Base-by-base conservation (phyloP, 2,797 vertebrate genomes). In the Fringilla coelebs region DNA sequence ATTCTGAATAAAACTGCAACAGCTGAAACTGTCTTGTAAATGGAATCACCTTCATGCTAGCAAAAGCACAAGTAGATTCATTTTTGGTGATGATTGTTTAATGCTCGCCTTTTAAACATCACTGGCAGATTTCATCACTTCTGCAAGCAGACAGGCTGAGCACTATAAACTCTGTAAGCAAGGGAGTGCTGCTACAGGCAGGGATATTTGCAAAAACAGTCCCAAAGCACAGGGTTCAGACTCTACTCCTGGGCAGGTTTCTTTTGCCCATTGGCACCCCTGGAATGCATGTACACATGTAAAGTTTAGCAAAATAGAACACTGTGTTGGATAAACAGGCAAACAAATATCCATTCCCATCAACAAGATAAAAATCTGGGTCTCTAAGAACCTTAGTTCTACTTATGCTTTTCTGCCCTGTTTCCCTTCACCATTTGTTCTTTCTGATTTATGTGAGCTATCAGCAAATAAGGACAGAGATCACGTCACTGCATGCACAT, bases 201-300 rank as follows among this genome's bases (percentile, higher is more conserved):
- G 40, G 18, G 45, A 48, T 49, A 43, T 66, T 54, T 71, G 63
- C 51, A 77, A 89, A 90, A 48, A 9, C 61, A 26, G n/a, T 57
- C 52, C 80, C 58, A 51, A 62, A 38, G 24, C 0, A 0, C 36
- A 52, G 66, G 62, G 63, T 6, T 91, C 67, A 75, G 46, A 43
- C 49, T 62, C 40, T 11, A 1, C 41, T 68, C 32, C 2, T 15
- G 29, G 43, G 26, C 36, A 65, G 38, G 62, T 60, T 60, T 46
- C 68, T 54, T 2, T 7, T 31, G 46, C 79, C 51, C 38, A 2
- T 2, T 41, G 43, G 29, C 55, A 75, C 26, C 43, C 13, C 18
- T 7, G 24, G 21, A 80, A 83, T 29, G 40, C 7, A 7, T 0
- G 11, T 7, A 38, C 24, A 34, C 25, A 31, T 0, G 5, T 11